Evolutionary conservation across 2,113 vertebrate species (phyloP).

Genomic region (Zosterops pallidus): DNA sequence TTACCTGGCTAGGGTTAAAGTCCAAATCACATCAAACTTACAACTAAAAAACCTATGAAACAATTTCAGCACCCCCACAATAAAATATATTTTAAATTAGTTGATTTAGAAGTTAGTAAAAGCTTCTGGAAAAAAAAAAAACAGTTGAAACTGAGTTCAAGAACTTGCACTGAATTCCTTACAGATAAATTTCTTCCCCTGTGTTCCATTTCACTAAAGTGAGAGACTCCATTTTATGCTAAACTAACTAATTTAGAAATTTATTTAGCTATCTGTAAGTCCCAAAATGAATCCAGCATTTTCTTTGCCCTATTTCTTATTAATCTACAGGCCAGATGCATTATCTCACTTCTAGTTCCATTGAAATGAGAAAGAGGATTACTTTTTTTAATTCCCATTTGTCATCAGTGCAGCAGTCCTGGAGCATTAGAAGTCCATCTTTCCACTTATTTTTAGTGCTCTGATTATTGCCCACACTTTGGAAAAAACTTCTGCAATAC

Average conservation of each 20-base stretch:
- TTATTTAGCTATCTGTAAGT: not conserved
- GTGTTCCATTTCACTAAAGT: not conserved
- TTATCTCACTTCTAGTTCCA: not conserved
- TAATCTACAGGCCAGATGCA: not conserved
- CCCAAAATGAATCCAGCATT: not conserved
- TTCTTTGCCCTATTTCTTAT: not conserved
- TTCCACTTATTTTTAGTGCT: not conserved
- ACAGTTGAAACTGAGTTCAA: not conserved
- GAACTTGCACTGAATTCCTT: not conserved
- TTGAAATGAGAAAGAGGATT: not conserved
- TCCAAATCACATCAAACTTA: too few relatives aligned
- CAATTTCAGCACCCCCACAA: too few relatives aligned
- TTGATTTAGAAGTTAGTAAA: not conserved
- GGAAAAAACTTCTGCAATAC: slow-evolving; percentile 1
- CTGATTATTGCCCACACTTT: not conserved
- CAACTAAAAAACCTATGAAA: too few relatives aligned
- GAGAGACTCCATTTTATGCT: not conserved
- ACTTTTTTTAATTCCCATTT: not conserved
- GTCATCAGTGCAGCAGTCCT: not conserved
- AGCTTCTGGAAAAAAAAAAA: too few relatives aligned
- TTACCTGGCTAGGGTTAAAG: too few relatives aligned
- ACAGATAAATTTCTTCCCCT: not conserved
- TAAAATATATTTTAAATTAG: not conserved
- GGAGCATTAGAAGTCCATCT: not conserved
- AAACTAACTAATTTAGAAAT: slow-evolving; percentile 6